Evolutionary conservation across 1,140 invertebrate genomes (phyloP).

Genomic region (Lordiphosa stackelbergi): DNA sequence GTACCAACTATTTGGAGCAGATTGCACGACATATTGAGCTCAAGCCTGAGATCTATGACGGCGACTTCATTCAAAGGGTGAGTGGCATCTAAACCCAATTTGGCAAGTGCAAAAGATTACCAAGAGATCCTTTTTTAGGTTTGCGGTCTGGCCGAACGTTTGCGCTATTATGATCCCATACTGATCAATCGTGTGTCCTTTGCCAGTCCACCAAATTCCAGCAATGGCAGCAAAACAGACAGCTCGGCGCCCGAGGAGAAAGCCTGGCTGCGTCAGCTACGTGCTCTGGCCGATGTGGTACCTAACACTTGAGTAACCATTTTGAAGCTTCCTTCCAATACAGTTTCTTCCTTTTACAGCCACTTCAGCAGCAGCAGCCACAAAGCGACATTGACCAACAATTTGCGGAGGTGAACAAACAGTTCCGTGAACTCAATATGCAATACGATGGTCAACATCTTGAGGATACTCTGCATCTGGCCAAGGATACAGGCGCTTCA

Average conservation of each 20-base stretch:
- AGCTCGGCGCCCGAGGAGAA: slow-evolving; percentile 73
- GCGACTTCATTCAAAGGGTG: slow-evolving; percentile 82
- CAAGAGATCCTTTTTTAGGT: slow-evolving; percentile 29
- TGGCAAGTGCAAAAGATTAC: too few species aligned
- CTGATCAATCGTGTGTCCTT: slow-evolving; percentile 68
- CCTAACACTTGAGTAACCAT: neutral
- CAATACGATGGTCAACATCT: slow-evolving; percentile 53
- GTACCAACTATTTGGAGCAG: slow-evolving; percentile 86
- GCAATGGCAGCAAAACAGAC: slow-evolving; percentile 51
- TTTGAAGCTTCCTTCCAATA: neutral
- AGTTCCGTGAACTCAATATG: slow-evolving; percentile 70
- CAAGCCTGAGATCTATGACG: slow-evolving; percentile 80
- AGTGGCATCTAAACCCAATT: neutral
- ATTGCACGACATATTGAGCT: slow-evolving; percentile 83
- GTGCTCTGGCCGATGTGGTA: slow-evolving; percentile 69
- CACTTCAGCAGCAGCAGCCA: slow-evolving; percentile 32
- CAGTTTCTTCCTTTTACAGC: neutral
- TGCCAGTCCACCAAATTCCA: slow-evolving; percentile 57
- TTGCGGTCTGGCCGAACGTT: slow-evolving; percentile 75
- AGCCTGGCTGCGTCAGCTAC: slow-evolving; percentile 79
- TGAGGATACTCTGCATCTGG: slow-evolving; percentile 12
- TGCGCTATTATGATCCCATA: slow-evolving; percentile 89
- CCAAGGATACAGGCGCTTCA: slow-evolving; percentile 2
- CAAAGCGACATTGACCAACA: slow-evolving; percentile 68
- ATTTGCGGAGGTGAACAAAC: slow-evolving; percentile 73